phyloP scores from a whole-genome alignment of 2,113 vertebrate species.

The Phalacrocorax carbo region DNA sequence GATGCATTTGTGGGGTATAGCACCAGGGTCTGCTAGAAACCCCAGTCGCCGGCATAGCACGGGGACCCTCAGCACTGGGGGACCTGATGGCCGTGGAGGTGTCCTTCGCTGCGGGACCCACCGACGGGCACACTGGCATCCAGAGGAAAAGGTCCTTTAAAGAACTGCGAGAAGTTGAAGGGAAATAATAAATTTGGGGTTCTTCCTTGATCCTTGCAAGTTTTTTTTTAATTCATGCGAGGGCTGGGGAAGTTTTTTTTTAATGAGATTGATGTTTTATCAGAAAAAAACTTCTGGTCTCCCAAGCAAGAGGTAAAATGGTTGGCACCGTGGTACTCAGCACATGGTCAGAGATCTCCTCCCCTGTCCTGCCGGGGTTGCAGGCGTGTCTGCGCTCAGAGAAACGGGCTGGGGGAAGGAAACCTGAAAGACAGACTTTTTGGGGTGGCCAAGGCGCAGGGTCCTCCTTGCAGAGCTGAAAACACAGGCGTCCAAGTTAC shows the following conservation, averaged over 20 bases:
- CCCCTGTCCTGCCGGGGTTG: neutral
- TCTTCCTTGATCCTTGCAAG: neutral
- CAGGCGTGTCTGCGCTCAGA: neutral
- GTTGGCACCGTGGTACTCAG: neutral
- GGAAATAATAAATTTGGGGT: neutral
- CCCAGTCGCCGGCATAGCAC: neutral
- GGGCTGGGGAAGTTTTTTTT: neutral
- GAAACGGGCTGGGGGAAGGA: neutral
- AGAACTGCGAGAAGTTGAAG: neutral
- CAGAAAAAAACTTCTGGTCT: neutral
- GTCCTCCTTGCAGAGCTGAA: neutral
- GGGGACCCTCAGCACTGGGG: neutral
- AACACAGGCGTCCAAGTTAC: neutral
- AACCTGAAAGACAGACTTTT: neutral
- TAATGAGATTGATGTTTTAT: neutral
- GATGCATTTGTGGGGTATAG: neutral
- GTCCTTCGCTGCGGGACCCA: neutral
- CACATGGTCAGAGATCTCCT: neutral
- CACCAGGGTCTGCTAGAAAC: neutral
- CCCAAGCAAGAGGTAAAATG: neutral
- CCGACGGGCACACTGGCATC: neutral
- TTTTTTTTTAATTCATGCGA: neutral
- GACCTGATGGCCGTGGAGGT: neutral
- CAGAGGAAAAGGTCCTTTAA: neutral
- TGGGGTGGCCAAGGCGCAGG: fast-evolving